Conservation (phyloP, 2,113 vertebrate genomes). For the Thunnus thynnus region DNA sequence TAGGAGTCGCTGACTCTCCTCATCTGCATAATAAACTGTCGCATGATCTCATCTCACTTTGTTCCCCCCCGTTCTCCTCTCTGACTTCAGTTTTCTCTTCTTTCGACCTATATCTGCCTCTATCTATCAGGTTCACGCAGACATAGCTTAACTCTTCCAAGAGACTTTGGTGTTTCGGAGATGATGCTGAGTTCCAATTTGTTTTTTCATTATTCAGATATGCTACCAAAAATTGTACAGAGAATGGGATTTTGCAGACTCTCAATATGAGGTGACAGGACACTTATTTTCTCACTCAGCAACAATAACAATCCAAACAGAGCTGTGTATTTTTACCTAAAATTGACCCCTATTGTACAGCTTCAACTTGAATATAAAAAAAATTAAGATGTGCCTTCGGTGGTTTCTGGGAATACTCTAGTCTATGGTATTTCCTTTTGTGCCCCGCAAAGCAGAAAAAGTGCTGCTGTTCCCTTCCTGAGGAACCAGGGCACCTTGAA, state of each 20-base stretch:
- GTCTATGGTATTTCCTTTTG: slow-evolving; percentile 3
- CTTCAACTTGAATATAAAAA: not conserved
- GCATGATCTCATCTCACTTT: slow-evolving; percentile 60
- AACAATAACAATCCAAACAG: not conserved
- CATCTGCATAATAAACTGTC: slow-evolving; percentile 78
- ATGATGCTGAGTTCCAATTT: not conserved
- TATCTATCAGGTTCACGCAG: not conserved
- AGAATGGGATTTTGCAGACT: no score
- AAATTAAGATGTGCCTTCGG: not conserved
- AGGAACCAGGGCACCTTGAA: slow-evolving; percentile 66
- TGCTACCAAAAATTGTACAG: not conserved
- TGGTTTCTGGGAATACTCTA: slow-evolving; percentile 17
- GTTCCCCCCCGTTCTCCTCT: slow-evolving; percentile 3
- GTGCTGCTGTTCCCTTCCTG: slow-evolving; percentile 15
- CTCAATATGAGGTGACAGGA: not conserved
- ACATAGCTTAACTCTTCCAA: not conserved
- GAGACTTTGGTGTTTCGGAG: not conserved
- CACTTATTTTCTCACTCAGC: not conserved
- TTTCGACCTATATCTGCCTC: not conserved
- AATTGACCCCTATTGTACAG: not conserved
- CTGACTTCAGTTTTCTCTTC: slow-evolving; percentile 15
- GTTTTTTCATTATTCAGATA: not conserved
- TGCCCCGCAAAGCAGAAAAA: slow-evolving; percentile 17
- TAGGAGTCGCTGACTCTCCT: slow-evolving; percentile 65
- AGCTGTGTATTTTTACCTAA: slow-evolving; percentile 2